phyloP scores from a whole-genome alignment of 2,888 invertebrate species.

The Mechanitis mazaeus region DNA sequence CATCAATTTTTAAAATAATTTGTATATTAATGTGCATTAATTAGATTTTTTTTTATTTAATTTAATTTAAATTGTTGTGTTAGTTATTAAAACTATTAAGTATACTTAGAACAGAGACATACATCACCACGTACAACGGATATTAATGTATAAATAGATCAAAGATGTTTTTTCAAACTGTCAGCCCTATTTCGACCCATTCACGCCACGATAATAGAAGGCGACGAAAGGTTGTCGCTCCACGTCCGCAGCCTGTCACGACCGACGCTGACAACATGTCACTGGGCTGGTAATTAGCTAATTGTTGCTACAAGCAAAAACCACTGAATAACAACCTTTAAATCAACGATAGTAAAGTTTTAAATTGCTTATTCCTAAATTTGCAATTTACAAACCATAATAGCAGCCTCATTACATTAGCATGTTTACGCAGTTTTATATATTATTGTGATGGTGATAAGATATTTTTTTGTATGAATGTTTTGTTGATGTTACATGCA shows the following conservation, averaged over 20 bases:
- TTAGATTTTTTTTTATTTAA: too few relatives aligned
- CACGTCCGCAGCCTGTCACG: slow-evolving; percentile 44
- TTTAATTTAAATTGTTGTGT: too few relatives aligned
- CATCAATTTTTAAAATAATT: too few relatives aligned
- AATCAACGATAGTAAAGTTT: slow-evolving; percentile 1
- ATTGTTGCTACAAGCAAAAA: slow-evolving; percentile 42
- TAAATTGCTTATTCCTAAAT: slow-evolving; percentile 9
- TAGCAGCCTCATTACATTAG: slow-evolving; percentile 46
- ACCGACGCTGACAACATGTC: slow-evolving; percentile 44
- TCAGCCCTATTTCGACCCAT: slow-evolving; percentile 32
- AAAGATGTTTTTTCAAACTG: slow-evolving; percentile 25
- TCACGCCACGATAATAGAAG: slow-evolving; percentile 47
- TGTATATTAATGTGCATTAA: too few relatives aligned
- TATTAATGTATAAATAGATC: slow-evolving; percentile 25
- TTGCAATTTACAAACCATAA: slow-evolving; percentile 34
- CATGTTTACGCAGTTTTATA: slow-evolving; percentile 28
- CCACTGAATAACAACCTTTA: slow-evolving; percentile 18
- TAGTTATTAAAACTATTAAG: too few relatives aligned
- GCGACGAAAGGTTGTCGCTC: slow-evolving; percentile 59
- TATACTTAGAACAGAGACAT: slow-evolving; percentile 8
- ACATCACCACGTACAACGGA: slow-evolving; percentile 16
- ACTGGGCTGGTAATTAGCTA: slow-evolving; percentile 59
- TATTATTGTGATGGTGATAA: slow-evolving; percentile 11
- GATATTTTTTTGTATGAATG: slow-evolving; percentile 9
- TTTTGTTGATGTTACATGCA: neutral